Percentiles rank a stretch among this genome's conserved stretches.
Evolutionary conservation across 1,140 invertebrate species (phyloP).

Genomic region (Pogonomyrmex barbatus): DNA sequence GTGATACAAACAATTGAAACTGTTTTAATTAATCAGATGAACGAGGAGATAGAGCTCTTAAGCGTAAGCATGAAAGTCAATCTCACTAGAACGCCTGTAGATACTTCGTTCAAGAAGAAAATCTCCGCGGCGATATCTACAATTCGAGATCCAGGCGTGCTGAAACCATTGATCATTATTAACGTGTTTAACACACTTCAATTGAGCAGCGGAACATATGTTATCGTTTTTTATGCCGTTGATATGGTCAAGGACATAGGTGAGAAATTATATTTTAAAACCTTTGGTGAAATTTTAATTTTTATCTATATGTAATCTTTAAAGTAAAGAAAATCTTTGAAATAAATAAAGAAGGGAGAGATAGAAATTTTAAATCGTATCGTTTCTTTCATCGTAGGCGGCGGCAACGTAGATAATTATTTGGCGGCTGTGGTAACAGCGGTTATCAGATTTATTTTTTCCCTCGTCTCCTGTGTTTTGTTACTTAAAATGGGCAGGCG

Average conservation of each 20-base stretch:
- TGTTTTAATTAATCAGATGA: slow-evolving; percentile 68
- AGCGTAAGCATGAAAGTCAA: slow-evolving; percentile 74
- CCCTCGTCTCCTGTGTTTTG: slow-evolving; percentile 88
- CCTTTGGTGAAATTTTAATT: neutral
- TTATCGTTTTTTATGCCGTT: slow-evolving; percentile 91
- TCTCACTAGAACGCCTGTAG: slow-evolving; percentile 58
- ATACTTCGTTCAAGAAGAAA: slow-evolving; percentile 64
- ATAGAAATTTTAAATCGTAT: slow-evolving; percentile 11
- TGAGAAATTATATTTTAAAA: slow-evolving; percentile 34
- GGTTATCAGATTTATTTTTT: slow-evolving; percentile 88
- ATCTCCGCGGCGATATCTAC: slow-evolving; percentile 77
- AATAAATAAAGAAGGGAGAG: neutral
- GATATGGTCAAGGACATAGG: slow-evolving; percentile 89
- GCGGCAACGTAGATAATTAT: slow-evolving; percentile 82
- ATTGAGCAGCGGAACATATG: slow-evolving; percentile 90
- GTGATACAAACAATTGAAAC: neutral
- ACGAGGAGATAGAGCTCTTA: slow-evolving; percentile 75
- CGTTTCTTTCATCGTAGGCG: slow-evolving; percentile 65
- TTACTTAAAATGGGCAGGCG: slow-evolving; percentile 88
- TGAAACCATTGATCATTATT: slow-evolving; percentile 90
- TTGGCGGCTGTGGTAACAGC: slow-evolving; percentile 89
- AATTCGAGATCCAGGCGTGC: slow-evolving; percentile 86
- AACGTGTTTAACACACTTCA: slow-evolving; percentile 90
- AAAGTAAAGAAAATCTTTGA: slow-evolving; percentile 4
- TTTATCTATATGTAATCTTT: neutral